phyloP scores from a whole-genome alignment of 2,888 invertebrate species.

The Cryptus armator region DNA sequence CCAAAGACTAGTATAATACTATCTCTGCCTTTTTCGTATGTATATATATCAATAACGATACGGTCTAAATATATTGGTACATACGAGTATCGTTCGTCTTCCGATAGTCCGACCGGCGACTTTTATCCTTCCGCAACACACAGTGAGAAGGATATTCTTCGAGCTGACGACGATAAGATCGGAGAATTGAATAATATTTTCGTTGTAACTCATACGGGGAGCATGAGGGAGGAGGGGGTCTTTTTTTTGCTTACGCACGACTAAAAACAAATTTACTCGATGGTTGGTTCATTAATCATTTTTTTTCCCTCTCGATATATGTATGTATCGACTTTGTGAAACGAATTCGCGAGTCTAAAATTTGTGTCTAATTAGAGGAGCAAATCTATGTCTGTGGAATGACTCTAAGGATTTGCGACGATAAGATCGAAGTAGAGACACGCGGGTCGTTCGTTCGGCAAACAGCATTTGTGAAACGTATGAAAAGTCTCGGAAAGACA shows the following conservation, averaged over 20 bases:
- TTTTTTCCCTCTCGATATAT: not conserved
- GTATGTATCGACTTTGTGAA: not conserved
- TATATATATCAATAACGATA: not conserved
- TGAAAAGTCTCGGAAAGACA: not conserved
- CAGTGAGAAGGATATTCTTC: not conserved
- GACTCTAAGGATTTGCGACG: not conserved
- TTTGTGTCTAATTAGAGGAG: not conserved
- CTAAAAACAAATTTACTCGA: not conserved
- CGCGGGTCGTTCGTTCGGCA: not conserved
- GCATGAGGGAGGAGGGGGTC: too few relatives aligned
- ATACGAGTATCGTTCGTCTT: not conserved
- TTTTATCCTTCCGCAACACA: not conserved
- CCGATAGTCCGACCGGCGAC: not conserved
- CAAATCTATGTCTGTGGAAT: not conserved
- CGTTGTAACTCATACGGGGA: not conserved
- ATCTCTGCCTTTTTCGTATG: slow-evolving; percentile 19
- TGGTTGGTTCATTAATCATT: not conserved
- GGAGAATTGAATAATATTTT: not conserved
- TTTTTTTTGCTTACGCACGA: not conserved
- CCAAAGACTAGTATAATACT: not conserved
- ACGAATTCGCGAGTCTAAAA: not conserved
- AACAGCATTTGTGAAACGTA: not conserved
- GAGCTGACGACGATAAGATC: not conserved
- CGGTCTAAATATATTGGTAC: not conserved
- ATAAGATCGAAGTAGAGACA: not conserved